Percentiles rank a stretch among this genome's conserved stretches.
Conservation (phyloP, 2,113 vertebrate genomes). For the Penelope pileata region DNA sequence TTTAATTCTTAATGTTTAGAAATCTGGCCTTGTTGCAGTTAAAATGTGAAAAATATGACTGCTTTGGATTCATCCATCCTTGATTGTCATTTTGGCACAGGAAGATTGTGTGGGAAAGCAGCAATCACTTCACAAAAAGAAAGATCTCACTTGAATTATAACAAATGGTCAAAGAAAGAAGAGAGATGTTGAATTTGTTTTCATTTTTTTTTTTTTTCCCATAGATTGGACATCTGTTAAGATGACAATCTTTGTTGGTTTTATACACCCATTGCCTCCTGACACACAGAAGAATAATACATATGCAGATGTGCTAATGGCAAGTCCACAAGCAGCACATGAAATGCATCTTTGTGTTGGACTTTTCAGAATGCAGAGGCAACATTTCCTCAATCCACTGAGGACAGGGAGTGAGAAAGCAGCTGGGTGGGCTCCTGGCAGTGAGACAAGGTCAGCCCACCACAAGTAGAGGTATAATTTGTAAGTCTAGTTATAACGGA, state of each 20-base stretch:
- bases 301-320: neutral
- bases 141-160: neutral
- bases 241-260: neutral
- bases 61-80: neutral
- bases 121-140: neutral
- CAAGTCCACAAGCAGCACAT: neutral
- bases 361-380: neutral
- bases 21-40: neutral
- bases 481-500: neutral
- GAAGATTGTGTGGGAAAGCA: neutral
- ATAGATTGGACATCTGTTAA: neutral
- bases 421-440: neutral
- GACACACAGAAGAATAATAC: neutral
- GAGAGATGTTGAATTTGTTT: neutral
- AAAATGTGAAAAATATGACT: neutral
- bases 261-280: neutral
- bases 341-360: neutral
- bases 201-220: neutral
- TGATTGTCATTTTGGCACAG: neutral
- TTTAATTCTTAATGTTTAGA: neutral
- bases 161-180: neutral
- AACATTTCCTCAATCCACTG: neutral
- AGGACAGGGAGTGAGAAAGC: neutral
- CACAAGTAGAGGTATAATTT: neutral
- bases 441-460: neutral